Evolutionary conservation across 2,797 vertebrate species (phyloP), one percentile per base, ranked within the genome.

Genomic region (Enteromius trimaculatus): DNA sequence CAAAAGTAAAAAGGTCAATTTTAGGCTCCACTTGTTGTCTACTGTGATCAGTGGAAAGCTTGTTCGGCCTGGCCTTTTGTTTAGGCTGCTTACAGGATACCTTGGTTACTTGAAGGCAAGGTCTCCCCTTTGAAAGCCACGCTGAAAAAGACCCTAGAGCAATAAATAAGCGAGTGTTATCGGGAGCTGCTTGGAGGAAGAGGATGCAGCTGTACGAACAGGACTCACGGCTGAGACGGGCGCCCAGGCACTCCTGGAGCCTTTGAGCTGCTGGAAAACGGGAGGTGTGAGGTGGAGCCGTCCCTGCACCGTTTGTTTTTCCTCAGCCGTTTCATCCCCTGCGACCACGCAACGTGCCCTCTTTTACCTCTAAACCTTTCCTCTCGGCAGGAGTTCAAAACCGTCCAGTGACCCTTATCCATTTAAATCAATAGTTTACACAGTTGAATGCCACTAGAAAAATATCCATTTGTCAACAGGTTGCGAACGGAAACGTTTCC

Each of bases 101-200:
- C 84, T 83, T 86, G 70, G 88, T 86, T 86, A 83, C 82, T 77
- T 84, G 81, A 85, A 88, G 82, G 81, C 87, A 87, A 86, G 79
- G 87, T 81, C 86, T 84, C 58, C 84, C 82, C 90, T 94, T 95
- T 93, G 92, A 94, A 94, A 94, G 91, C 88, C 88, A 88, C 66
- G 88, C 72, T 83, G 88, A 84, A 87, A 86, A 83, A 82, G 91
- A 87, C 89, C 92, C 92, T 88, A 92, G 92, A 94, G 95, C 94
- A 95, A 95, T 95, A 95, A 95, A 95, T 95, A 95, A 94, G 92
- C 88, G 86, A 91, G 92, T 91, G 93, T 95, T 96, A 95, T 96
- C 94, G 93, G 95, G 92, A 91, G 90, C 91, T 85, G 77, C 78
- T 93, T 93, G 90, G 91, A 95, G 95, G 95, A 95, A 95, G 89